Evolutionary conservation across 92 coral and sea anemone genomes (phyloP).

Genomic region (Phymanthus crucifer): DNA sequence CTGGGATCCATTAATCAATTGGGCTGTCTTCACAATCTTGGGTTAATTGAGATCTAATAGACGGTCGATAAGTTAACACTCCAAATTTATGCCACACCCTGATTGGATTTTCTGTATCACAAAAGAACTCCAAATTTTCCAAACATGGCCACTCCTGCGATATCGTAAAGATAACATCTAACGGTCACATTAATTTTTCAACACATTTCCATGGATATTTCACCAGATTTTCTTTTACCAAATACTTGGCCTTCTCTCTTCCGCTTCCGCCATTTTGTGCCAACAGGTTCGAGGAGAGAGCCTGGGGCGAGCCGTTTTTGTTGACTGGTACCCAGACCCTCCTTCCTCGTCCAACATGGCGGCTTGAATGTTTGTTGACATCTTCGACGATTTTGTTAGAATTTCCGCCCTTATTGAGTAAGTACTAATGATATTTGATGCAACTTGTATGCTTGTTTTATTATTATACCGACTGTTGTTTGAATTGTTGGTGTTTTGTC

Average conservation of each 20-base stretch:
- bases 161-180: not conserved
- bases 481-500: not conserved
- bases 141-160: not conserved
- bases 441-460: not conserved
- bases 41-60: not conserved
- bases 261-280: slow-evolving; percentile 57
- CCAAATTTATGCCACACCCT: slow-evolving; percentile 9
- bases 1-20: slow-evolving; percentile 21
- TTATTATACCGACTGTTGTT: not conserved
- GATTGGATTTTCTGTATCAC: not conserved
- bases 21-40: not conserved
- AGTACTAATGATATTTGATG: not conserved
- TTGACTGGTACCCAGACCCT: slow-evolving; percentile 12
- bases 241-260: not conserved
- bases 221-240: not conserved
- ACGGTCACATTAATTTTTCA: not conserved
- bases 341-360: slow-evolving; percentile 38
- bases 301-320: not conserved
- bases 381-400: not conserved
- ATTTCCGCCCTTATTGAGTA: not conserved
- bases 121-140: not conserved
- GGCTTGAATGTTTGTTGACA: not conserved
- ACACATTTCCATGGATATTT: not conserved
- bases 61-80: not conserved
- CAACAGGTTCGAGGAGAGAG: slow-evolving; percentile 17